A percentile compares a stretch with the other conserved stretches of the same genome.
Evolutionary conservation across 2,113 vertebrate species (phyloP).

Genomic region (Pteruthius melanotis): DNA sequence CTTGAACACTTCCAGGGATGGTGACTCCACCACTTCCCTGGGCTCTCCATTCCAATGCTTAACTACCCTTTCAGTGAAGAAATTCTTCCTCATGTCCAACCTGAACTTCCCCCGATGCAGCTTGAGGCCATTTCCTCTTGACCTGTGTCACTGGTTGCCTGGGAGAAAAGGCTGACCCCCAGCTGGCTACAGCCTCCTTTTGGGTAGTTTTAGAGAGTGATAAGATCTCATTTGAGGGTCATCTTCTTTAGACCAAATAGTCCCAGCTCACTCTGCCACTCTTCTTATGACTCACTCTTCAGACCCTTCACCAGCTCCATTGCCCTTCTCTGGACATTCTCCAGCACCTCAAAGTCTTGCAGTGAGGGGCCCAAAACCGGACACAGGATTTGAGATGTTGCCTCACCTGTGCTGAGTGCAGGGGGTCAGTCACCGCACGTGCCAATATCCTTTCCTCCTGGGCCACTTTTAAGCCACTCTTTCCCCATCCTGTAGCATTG

Average conservation of each 20-base stretch:
- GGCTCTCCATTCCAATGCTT: background rate
- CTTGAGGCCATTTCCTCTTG: background rate
- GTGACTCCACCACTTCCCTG: background rate
- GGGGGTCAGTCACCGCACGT: background rate
- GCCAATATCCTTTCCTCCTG: background rate
- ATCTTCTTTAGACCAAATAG: background rate
- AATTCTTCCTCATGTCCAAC: background rate
- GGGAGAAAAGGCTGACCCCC: background rate
- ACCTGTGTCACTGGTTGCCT: background rate
- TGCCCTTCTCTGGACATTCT: background rate
- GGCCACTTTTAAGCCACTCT: accelerated
- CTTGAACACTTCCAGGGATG: background rate
- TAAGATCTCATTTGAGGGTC: background rate
- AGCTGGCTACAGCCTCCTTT: background rate
- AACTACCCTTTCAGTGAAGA: background rate
- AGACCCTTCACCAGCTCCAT: background rate
- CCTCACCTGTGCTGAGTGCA: background rate
- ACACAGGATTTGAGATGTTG: background rate
- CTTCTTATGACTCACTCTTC: background rate
- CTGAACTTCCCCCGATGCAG: background rate
- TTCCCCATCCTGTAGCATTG: background rate
- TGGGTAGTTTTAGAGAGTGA: background rate
- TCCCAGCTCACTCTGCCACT: background rate
- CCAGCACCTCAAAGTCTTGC: background rate
- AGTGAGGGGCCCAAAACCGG: background rate